Evolutionary conservation across 2,113 vertebrate species (phyloP), one percentile per base, ranked within the genome.

Genomic region (Mirza zaza): DNA sequence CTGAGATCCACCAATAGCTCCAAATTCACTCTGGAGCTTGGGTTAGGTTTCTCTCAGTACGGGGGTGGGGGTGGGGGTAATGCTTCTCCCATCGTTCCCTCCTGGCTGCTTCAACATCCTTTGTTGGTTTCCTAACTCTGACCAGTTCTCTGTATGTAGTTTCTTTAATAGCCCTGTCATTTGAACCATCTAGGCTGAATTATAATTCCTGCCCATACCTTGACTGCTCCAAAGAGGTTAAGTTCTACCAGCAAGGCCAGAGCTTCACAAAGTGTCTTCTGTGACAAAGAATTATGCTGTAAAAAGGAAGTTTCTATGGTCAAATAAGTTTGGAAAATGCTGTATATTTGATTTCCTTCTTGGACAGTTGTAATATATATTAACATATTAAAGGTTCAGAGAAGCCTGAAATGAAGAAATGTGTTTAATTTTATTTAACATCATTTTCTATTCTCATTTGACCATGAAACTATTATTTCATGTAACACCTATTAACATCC

Each of bases 381-480:
- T 91, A 97, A 97, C 87, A 89, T 91, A 95, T 97, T 97, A 97
- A 93, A 97, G 90, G 83, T 93, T 97, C 97, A 97, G 92, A 97
- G 97, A 92, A 96, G 95, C 90, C 94, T 95, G 95, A 97, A 97
- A 97, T 97, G 95, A 97, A 97, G 96, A 97, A 97, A 96, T 93
- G 95, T 97, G 87, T 97, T 98, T 97, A 97, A 97, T 97, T 97
- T 98, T 97, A 97, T 95, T 97, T 97, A 97, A 97, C 79, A 96
- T 91, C 79, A 1, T 97, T 98, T 97, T 95, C 96, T 97, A 95
- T 97, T 96, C 25, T 95, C 92, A 93, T 95, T 92, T 98, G 97
- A 97, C 97, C 96, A 87, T 97, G 97, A 97, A 97, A 96, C 96
- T 97, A 95, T 96, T 97, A 98, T 98, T 97, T 97, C 96, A 96